A percentile compares a stretch with the other conserved stretches of the same genome.
phyloP scores from a whole-genome alignment of 2,888 invertebrate genomes.

The Netelia fuscicornis region DNA sequence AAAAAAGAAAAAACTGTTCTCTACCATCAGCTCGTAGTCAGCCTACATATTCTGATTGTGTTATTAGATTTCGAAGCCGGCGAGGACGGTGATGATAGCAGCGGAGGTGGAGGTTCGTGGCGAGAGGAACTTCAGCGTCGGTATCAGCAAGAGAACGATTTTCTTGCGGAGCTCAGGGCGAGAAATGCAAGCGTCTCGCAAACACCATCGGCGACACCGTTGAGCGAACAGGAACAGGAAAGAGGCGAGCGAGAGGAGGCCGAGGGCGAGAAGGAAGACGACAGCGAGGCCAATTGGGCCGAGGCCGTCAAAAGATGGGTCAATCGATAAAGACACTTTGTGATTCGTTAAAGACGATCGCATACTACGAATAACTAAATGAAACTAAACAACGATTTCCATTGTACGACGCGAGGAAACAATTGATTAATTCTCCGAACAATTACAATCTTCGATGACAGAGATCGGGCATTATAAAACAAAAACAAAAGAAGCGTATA shows the following conservation, averaged over 20 bases:
- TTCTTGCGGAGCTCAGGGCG: slow-evolving; percentile 86
- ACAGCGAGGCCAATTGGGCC: slow-evolving; percentile 86
- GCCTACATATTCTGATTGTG: slow-evolving; percentile 55
- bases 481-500: slow-evolving; percentile 37
- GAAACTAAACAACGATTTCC: slow-evolving; percentile 55
- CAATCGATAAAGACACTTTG: slow-evolving; percentile 86
- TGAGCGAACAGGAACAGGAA: slow-evolving; percentile 78
- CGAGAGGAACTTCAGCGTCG: slow-evolving; percentile 87
- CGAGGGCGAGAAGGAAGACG: slow-evolving; percentile 84
- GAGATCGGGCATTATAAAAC: slow-evolving; percentile 59
- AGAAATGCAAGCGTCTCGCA: slow-evolving; percentile 84
- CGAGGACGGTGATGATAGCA: slow-evolving; percentile 88
- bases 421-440: slow-evolving; percentile 30
- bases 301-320: slow-evolving; percentile 89
- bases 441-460: slow-evolving; percentile 49
- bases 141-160: slow-evolving; percentile 87
- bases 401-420: slow-evolving; percentile 36
- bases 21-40: slow-evolving; percentile 28
- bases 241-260: slow-evolving; percentile 85
- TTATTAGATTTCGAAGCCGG: slow-evolving; percentile 89
- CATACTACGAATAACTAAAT: slow-evolving; percentile 3
- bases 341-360: slow-evolving; percentile 22
- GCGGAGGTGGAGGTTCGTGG: slow-evolving; percentile 86
- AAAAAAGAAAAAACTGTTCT: background rate
- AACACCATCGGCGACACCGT: slow-evolving; percentile 79